phyloP scores from a whole-genome alignment of 2,113 vertebrate genomes.

The Lates calcarifer region DNA sequence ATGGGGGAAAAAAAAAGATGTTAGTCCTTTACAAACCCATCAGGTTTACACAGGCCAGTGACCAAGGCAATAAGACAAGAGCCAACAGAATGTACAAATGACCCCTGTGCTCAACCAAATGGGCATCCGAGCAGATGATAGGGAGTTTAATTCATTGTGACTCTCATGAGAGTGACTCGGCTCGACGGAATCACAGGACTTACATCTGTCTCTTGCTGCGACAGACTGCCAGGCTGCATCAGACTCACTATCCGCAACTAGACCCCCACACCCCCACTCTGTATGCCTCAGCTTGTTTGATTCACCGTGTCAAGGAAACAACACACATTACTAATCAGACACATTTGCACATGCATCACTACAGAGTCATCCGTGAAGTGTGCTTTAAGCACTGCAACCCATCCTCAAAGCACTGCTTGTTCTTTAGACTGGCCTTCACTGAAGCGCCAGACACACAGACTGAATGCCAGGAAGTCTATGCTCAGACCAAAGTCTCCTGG shows the following conservation, averaged over 20 bases:
- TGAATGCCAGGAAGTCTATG: slow-evolving; percentile 56
- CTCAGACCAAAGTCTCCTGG: slow-evolving; percentile 37
- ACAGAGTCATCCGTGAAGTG: not conserved
- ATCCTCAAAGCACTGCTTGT: slow-evolving; percentile 6
- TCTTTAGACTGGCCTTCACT: not conserved
- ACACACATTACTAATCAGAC: not conserved
- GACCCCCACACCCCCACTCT: not conserved
- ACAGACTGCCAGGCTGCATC: not conserved
- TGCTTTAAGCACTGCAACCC: slow-evolving; percentile 1
- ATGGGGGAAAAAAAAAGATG: not conserved
- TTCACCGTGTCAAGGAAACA: not conserved
- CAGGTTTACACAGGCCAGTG: not conserved
- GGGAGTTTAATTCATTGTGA: not conserved
- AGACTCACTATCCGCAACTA: not conserved
- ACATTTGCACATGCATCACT: not conserved
- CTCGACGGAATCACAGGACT: not conserved
- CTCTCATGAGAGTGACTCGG: not conserved
- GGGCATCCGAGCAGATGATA: not conserved
- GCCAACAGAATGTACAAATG: not conserved
- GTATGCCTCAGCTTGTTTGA: not conserved
- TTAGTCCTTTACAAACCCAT: not conserved
- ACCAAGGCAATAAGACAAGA: not conserved
- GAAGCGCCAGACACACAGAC: slow-evolving; percentile 1
- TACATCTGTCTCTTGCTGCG: slow-evolving; percentile 1
- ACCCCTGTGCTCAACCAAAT: not conserved